phyloP scores from a whole-genome alignment of 2,797 vertebrate species.

The Furcifer pardalis region DNA sequence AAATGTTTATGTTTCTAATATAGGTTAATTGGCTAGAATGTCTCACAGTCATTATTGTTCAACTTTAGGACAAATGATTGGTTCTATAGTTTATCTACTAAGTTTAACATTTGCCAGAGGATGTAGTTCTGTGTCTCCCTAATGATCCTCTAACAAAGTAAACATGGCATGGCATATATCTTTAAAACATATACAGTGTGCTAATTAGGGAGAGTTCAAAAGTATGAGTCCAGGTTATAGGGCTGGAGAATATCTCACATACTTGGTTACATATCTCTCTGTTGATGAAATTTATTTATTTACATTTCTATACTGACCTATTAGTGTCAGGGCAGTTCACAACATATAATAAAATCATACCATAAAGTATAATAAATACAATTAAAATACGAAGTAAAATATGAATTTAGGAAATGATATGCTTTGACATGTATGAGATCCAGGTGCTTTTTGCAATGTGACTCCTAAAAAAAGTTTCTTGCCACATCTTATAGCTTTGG shows the following conservation, averaged over 20 bases:
- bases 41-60: constrained; percentile 24
- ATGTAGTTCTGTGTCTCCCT: constrained; percentile 23
- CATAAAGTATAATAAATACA: too few species aligned
- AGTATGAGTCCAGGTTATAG: constrained; percentile 4
- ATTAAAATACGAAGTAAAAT: too few species aligned
- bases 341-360: too few species aligned
- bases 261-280: constrained; percentile 41
- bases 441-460: constrained; percentile 71
- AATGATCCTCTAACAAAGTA: constrained; percentile 25
- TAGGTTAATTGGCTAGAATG: background rate
- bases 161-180: constrained; percentile 36
- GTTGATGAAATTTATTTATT: constrained; percentile 68
- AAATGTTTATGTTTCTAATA: background rate
- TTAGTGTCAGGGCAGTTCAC: too few species aligned
- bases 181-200: constrained; percentile 43
- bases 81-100: constrained; percentile 43
- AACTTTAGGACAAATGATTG: constrained; percentile 40
- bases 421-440: constrained; percentile 71
- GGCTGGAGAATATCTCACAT: constrained; percentile 38
- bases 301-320: too few species aligned
- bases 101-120: constrained; percentile 47
- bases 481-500: constrained; percentile 76
- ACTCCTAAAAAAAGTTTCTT: constrained; percentile 68
- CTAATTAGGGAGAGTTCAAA: constrained; percentile 58
- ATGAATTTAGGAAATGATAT: constrained; percentile 61